phyloP scores from a whole-genome alignment of 2,888 invertebrate genomes.

The Crematogaster levior region DNA sequence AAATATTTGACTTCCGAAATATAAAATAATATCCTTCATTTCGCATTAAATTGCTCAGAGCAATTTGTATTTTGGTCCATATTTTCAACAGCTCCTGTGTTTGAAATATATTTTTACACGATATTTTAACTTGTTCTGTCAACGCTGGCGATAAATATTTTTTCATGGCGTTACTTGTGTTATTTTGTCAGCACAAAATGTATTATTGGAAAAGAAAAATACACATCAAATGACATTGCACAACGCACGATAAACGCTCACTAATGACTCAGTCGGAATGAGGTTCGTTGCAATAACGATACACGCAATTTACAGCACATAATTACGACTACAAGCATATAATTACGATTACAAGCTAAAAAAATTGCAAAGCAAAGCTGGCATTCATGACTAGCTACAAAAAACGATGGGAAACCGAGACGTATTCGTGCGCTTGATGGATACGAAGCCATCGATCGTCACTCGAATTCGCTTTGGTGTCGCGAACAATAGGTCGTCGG shows the following conservation, averaged over 20 bases:
- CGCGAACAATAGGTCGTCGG: neutral
- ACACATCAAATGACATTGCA: neutral
- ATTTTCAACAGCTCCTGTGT: neutral
- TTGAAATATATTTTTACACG: constrained; percentile 8
- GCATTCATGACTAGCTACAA: neutral
- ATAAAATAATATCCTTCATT: neutral
- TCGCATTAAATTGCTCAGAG: constrained; percentile 5
- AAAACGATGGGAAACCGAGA: neutral
- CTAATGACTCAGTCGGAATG: neutral
- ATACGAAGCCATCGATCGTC: constrained; percentile 35
- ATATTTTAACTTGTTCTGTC: constrained; percentile 10
- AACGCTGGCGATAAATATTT: constrained; percentile 17
- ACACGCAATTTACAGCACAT: neutral
- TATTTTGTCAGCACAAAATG: constrained; percentile 1
- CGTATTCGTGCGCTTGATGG: neutral
- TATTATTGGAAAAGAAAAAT: neutral
- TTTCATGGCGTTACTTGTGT: neutral
- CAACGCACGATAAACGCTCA: neutral
- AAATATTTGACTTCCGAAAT: neutral
- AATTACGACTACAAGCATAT: neutral
- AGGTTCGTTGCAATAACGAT: neutral
- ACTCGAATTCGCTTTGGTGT: constrained; percentile 28
- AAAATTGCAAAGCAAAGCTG: neutral
- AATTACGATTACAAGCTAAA: neutral
- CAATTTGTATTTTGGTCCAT: constrained; percentile 1